Conservation (phyloP, 92 coral and sea anemone genomes). For the Porites lobata region DNA sequence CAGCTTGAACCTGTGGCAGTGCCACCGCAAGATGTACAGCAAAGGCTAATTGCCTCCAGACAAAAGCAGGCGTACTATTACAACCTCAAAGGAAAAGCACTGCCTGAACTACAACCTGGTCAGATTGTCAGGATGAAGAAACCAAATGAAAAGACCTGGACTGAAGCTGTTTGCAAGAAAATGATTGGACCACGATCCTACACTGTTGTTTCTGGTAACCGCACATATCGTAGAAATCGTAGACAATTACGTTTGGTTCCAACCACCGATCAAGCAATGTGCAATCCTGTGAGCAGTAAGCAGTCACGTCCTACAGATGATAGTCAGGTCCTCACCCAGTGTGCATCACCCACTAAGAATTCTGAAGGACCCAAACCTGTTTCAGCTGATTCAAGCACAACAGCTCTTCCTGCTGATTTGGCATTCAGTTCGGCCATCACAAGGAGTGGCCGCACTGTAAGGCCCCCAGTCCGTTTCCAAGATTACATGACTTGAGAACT, state of each 20-base stretch:
- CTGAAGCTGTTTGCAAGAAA: not conserved
- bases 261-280: not conserved
- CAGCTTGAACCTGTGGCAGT: constrained; percentile 13
- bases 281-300: not conserved
- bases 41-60: constrained; percentile 10
- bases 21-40: constrained; percentile 33
- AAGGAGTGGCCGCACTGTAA: not conserved
- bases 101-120: constrained; percentile 51
- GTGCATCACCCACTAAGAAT: not conserved
- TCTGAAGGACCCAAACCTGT: not conserved
- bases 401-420: not conserved
- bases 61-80: constrained; percentile 34
- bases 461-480: constrained; percentile 11
- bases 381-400: not conserved
- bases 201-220: not conserved
- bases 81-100: constrained; percentile 45
- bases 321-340: not conserved
- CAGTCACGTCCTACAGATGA: not conserved
- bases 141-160: too few species aligned
- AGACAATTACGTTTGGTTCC: not conserved
- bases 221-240: not conserved
- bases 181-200: not conserved
- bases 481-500: too few species aligned
- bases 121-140: constrained; percentile 33
- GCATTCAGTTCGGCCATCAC: not conserved